Percentiles rank a stretch among this genome's conserved stretches.
Conservation (phyloP, 1,140 invertebrate species). For the Polypedilum pembai region DNA sequence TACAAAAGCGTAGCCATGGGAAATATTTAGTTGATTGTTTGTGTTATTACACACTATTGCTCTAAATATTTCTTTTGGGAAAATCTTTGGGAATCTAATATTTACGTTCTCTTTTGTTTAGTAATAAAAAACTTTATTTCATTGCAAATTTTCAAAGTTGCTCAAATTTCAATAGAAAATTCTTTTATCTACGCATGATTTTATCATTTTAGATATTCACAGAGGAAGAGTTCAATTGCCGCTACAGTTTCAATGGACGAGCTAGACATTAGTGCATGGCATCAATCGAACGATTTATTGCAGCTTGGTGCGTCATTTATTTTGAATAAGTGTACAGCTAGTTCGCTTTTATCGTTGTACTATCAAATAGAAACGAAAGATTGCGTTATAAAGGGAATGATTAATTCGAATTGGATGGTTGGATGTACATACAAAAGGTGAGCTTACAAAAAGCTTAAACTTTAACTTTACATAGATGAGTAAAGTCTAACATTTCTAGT, state of each 20-base stretch:
- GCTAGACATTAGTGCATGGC: constrained; percentile 42
- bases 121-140: no score
- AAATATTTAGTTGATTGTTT: no score
- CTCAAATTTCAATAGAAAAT: no score
- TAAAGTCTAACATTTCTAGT: neutral
- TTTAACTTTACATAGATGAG: neutral
- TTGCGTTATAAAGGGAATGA: constrained; percentile 37
- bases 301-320: constrained; percentile 40
- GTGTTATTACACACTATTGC: no score
- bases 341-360: constrained; percentile 38
- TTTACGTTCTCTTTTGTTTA: no score
- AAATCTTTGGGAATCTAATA: no score
- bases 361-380: constrained; percentile 42
- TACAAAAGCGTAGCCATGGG: no score
- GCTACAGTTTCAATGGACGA: constrained; percentile 37
- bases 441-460: constrained; percentile 5
- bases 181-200: no score
- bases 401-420: constrained; percentile 40
- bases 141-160: no score
- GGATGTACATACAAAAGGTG: constrained; percentile 41
- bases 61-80: no score
- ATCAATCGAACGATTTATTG: constrained; percentile 39
- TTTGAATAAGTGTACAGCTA: constrained; percentile 38
- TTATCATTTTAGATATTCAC: constrained; percentile 31
- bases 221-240: constrained; percentile 35